These are phyloP conservation scores for Lapara coniferarum DNA, from an alignment of 2,888 invertebrate genomes.

Conservation along the genomic window DNA sequence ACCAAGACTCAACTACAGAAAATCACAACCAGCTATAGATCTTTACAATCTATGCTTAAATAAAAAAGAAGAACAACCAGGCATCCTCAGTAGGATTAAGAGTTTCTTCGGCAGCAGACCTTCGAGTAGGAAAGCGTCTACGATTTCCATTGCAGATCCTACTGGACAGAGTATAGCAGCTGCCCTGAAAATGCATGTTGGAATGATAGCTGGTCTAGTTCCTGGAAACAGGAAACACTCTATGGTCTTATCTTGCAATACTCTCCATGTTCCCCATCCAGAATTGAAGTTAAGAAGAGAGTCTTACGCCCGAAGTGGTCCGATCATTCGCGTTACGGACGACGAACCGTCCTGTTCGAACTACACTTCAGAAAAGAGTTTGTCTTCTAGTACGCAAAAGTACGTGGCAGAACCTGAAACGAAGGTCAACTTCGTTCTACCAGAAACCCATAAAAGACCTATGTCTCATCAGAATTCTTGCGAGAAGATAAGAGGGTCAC, in stretches of 20 bases:
- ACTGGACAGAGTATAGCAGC: slow-evolving; percentile 86
- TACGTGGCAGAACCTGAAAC: slow-evolving; percentile 84
- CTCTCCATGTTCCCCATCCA: slow-evolving; percentile 78
- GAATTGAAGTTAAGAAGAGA: slow-evolving; percentile 74
- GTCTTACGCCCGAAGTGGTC: slow-evolving; percentile 84
- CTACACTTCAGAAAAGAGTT: slow-evolving; percentile 55
- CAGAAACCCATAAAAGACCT: slow-evolving; percentile 74
- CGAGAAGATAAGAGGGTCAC: slow-evolving; percentile 87
- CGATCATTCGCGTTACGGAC: slow-evolving; percentile 83
- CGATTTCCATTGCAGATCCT: slow-evolving; percentile 84
- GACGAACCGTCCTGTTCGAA: slow-evolving; percentile 75
- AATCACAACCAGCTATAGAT: slow-evolving; percentile 84
- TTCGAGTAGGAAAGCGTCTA: slow-evolving; percentile 87
- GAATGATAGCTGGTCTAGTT: slow-evolving; percentile 87
- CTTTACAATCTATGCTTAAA: slow-evolving; percentile 84
- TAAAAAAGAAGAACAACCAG: slow-evolving; percentile 81
- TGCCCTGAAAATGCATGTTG: slow-evolving; percentile 88
- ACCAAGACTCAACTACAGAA: slow-evolving; percentile 84
- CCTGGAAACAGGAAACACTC: slow-evolving; percentile 85
- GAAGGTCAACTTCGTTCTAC: slow-evolving; percentile 86
- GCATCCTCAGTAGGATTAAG: slow-evolving; percentile 79
- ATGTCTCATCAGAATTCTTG: slow-evolving; percentile 77
- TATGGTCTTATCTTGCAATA: slow-evolving; percentile 85
- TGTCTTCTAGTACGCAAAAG: slow-evolving; percentile 61
- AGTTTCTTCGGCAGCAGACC: slow-evolving; percentile 86